Evolutionary conservation across 2,888 invertebrate species (phyloP), one percentile per base, ranked within the genome.

Genomic region (Colostygia pectinataria): DNA sequence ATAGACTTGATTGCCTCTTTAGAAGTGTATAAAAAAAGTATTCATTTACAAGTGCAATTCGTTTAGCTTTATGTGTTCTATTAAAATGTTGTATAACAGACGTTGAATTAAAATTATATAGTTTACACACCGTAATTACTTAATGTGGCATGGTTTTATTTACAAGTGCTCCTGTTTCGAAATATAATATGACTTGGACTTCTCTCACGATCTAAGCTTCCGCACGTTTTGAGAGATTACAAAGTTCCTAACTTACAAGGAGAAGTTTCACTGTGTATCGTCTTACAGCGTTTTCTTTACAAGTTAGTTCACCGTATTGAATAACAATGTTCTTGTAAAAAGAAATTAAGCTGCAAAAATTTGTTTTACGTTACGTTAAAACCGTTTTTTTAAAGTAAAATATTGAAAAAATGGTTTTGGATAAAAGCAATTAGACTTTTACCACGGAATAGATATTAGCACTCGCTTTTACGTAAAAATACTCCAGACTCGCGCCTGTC

Each of bases 171-270:
- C 13, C n/a, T 25, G 24, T 36, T 25, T 24, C 36, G 36, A 5
- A 36, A 24, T 36, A n/a, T 36, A 36, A 36, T 36, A 24, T 13
- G 13, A 25, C 13, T 36, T 12, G 14, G 15, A 15, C 15, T 15
- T 15, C 15, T 15, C 20, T 38, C 18, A 18, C 2, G 8, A 39
- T 12, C 29, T 10, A 8, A 20, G 28, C 12, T 40, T 31, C 23
- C 31, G 15, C 28, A 31, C 31, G 31, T 31, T 40, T 32, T 31
- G 13, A n/a, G 31, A 18, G 20, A 40, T 14, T 31, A 40, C 12
- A 24, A 24, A 40, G 31, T 40, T 31, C 6, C 6, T n/a, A 27
- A n/a, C 27, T 27, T 18, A 25, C 4, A 9, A 9, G 38, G 3
- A 8, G 18, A 15, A 14, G 15, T 18, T 38, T 37, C 2, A 20